Evolutionary conservation across 2,113 vertebrate species (phyloP).

Genomic region (Hiodon tergisus): DNA sequence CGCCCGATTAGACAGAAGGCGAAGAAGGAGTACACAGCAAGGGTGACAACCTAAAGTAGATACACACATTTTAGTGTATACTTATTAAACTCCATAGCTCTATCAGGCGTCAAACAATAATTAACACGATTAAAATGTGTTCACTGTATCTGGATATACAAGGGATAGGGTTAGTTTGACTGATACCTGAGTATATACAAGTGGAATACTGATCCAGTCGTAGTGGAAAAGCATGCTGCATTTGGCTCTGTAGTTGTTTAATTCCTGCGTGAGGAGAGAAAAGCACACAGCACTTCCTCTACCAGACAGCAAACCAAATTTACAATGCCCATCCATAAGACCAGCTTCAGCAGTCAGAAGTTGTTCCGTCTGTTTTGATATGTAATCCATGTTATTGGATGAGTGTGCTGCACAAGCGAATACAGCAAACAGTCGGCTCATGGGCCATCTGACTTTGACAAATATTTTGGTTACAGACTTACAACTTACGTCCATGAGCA

Average conservation of each 20-base stretch:
- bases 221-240: constrained; percentile 85
- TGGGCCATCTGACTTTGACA: not conserved
- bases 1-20: constrained; percentile 73
- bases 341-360: no score
- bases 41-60: constrained; percentile 71
- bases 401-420: no score
- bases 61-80: not conserved
- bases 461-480: not conserved
- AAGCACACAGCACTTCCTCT: not conserved
- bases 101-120: no score
- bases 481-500: constrained; percentile 76
- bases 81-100: no score
- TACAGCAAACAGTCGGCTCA: not conserved
- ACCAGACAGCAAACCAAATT: not conserved
- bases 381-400: no score
- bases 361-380: no score
- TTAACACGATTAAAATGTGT: no score
- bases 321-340: no score
- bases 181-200: constrained; percentile 82
- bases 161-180: not conserved
- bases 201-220: constrained; percentile 86
- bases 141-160: no score
- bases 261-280: constrained; percentile 64
- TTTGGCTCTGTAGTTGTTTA: constrained; percentile 79
- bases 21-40: constrained; percentile 82